phyloP scores from a whole-genome alignment of 2,888 invertebrate genomes.

The Escarpia spicata region DNA sequence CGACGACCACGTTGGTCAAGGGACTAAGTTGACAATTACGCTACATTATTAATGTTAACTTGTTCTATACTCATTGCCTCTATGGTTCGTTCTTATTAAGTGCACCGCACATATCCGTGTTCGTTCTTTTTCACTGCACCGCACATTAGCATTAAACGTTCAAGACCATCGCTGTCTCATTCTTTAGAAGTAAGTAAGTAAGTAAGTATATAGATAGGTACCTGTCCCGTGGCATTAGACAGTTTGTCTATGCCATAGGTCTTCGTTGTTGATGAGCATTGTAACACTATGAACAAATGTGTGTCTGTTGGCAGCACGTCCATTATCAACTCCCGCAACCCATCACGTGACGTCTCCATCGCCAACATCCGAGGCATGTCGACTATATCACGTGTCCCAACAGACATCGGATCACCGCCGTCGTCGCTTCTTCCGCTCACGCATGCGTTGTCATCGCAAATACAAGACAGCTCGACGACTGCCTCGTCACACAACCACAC shows the following conservation, averaged over 20 bases:
- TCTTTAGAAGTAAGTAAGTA: no score
- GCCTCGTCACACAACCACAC: not conserved
- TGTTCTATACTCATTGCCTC: no score
- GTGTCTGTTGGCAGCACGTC: not conserved
- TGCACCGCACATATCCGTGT: no score
- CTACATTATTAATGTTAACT: no score
- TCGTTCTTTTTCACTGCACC: no score
- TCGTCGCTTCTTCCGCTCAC: not conserved
- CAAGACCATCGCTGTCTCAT: no score
- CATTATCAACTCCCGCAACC: constrained; percentile 6
- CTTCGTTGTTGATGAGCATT: not conserved
- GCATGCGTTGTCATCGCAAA: not conserved
- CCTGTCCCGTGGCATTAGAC: not conserved
- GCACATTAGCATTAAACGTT: no score
- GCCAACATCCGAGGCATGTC: constrained; percentile 6
- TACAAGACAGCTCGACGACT: not conserved
- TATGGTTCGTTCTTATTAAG: no score
- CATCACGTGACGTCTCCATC: not conserved
- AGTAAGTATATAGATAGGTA: not conserved
- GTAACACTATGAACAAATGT: not conserved
- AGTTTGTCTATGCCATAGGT: not conserved
- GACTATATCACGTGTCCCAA: not conserved
- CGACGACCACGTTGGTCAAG: no score
- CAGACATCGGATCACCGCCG: not conserved
- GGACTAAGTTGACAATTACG: no score